Percentiles rank a stretch among this genome's conserved stretches.
These are phyloP conservation scores for Drosophila emarginata DNA, from an alignment of 2,888 invertebrate species.

Conservation along the genomic window DNA sequence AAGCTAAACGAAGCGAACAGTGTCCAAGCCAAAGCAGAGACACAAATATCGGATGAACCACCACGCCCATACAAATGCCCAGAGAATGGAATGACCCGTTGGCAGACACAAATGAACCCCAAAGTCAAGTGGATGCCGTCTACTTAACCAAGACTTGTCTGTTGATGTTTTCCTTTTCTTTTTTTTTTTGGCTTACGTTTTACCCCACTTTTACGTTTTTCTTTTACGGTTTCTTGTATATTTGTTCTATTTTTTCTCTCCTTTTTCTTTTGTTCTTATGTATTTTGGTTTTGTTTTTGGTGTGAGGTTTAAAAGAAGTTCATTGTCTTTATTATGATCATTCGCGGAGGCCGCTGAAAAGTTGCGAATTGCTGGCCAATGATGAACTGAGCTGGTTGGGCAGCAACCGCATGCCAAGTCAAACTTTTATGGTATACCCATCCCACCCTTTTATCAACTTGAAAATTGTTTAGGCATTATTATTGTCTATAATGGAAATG, in stretches of 20 bases:
- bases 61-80: neutral
- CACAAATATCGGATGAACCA: constrained; percentile 5
- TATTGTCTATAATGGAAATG: constrained; percentile 39
- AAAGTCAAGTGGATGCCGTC: constrained; percentile 48
- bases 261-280: constrained; percentile 7
- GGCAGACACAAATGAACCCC: constrained; percentile 53
- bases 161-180: constrained; percentile 35
- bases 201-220: neutral
- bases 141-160: constrained; percentile 49
- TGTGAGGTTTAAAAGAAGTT: constrained; percentile 47
- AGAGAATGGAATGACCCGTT: constrained; percentile 29
- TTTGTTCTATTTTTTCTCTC: constrained; percentile 2
- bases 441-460: neutral
- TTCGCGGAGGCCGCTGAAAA: constrained; percentile 59
- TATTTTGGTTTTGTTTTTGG: constrained; percentile 16
- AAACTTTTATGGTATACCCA: constrained; percentile 26
- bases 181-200: constrained; percentile 21
- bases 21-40: constrained; percentile 5
- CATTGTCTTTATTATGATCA: constrained; percentile 68
- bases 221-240: too few species aligned
- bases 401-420: constrained; percentile 21
- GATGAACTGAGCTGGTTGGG: constrained; percentile 51
- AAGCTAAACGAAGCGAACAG: constrained; percentile 20
- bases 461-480: constrained; percentile 21
- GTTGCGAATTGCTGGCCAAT: constrained; percentile 67